Base-by-base conservation (phyloP, 2,888 invertebrate species). In the Tolmerus cingulatus region DNA sequence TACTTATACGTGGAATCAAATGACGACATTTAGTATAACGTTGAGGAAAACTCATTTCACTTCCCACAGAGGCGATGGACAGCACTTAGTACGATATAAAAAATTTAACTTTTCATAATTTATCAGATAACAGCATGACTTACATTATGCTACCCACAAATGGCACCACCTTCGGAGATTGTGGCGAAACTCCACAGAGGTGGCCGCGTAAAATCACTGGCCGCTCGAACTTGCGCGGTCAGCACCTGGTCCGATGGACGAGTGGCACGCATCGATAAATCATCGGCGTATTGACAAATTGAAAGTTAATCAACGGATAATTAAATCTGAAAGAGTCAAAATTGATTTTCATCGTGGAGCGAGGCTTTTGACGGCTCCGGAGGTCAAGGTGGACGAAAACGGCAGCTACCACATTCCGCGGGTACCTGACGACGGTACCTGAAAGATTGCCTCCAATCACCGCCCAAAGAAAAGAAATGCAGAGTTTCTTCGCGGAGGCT, bases 251-350 rank as follows among this genome's bases (percentile, higher is more conserved):
- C 8, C 43, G 51, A 14, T 40, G 66, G 2, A 5, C 23, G 66
- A 37, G 40, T 23, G 19, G 2, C 40, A 34, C 57, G 40, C n/a
- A 34, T 34, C 66, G 37, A 84, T 84, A 74, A 86, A 76, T 76
- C 74, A 86, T 86, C 43, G 76, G 55, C 51, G 19, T 77, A 86
- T 51, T 86, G 86, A 86, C 86, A 86, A 86, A 86, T 86, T 86
- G 86, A 86, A 86, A 86, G 78, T 86, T 86, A 76, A 86, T 86
- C 86, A 86, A 86, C 77, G 40, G 77, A 51, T 86, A 86, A 86
- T 86, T 86, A 27, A 77, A 86, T 55, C 43, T 55, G 86, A 77
- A 86, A 86, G 76, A 74, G 51, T 78, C 46, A 76, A 86, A 84
- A 84, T 66, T 84, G 82, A 84, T 84, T 84, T 84, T 66, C 66